Evolutionary conservation across 2,113 vertebrate species (phyloP).

Genomic region (Petaurus breviceps): DNA sequence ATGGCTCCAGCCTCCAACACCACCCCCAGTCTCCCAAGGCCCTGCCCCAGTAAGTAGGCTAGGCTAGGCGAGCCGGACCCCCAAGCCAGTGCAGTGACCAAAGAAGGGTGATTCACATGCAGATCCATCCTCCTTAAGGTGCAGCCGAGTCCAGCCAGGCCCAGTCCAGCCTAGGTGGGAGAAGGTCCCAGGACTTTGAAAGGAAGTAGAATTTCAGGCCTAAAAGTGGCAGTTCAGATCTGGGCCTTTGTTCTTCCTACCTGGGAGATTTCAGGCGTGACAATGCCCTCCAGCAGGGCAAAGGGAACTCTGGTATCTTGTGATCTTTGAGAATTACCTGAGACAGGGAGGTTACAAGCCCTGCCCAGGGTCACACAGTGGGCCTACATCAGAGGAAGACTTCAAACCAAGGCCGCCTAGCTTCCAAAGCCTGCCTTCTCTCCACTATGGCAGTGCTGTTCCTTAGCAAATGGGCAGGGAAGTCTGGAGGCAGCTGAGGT

Average conservation of each 20-base stretch:
- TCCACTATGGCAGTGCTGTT: neutral
- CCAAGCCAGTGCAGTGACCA: neutral
- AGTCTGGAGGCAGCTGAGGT: too few species aligned
- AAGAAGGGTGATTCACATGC: too few species aligned
- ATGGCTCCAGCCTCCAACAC: neutral
- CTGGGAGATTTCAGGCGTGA: neutral
- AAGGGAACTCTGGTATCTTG: too few species aligned
- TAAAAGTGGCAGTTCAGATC: neutral
- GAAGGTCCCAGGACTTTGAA: neutral
- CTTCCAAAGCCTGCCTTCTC: neutral
- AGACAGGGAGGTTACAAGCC: neutral
- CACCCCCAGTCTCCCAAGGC: neutral
- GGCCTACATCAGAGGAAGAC: too few species aligned
- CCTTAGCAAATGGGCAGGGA: too few species aligned
- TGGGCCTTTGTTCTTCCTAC: neutral
- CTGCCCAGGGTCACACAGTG: neutral
- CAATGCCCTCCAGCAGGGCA: neutral
- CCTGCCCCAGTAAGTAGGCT: neutral
- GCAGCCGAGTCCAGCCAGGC: neutral
- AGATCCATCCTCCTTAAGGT: too few species aligned
- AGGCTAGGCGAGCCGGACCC: neutral
- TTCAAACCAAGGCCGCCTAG: too few species aligned
- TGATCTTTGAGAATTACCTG: too few species aligned
- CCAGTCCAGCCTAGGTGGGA: neutral
- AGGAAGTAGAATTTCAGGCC: too few species aligned